phyloP scores from a whole-genome alignment of 2,888 invertebrate species.

The Nymphalis c-album region DNA sequence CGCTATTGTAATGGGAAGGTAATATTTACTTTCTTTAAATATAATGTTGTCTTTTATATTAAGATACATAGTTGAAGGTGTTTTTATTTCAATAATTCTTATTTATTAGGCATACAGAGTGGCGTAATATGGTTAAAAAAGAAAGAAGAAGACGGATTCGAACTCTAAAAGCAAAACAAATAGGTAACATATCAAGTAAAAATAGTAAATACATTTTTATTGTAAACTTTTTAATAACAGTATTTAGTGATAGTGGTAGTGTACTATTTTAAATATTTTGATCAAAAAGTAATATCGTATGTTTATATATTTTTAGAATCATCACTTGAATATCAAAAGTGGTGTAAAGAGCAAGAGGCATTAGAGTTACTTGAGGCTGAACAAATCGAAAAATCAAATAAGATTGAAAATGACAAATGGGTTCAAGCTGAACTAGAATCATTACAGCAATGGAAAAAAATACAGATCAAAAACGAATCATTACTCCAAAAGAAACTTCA shows the following conservation, averaged over 20 bases:
- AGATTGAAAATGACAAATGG: slow-evolving; percentile 85
- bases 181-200: slow-evolving; percentile 60
- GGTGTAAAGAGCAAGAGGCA: slow-evolving; percentile 77
- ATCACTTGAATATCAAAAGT: slow-evolving; percentile 71
- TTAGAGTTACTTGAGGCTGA: slow-evolving; percentile 77
- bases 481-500: slow-evolving; percentile 81
- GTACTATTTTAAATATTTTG: not conserved
- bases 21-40: slow-evolving; percentile 10
- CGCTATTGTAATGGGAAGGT: no score
- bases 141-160: slow-evolving; percentile 86
- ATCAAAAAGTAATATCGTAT: not conserved
- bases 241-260: no score
- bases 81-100: not conserved
- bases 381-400: slow-evolving; percentile 79
- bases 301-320: slow-evolving; percentile 1
- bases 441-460: slow-evolving; percentile 83
- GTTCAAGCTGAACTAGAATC: slow-evolving; percentile 84
- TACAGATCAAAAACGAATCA: slow-evolving; percentile 80
- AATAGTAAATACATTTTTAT: no score
- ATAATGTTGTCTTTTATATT: slow-evolving; percentile 25
- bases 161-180: slow-evolving; percentile 79
- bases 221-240: no score
- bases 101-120: slow-evolving; percentile 82
- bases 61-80: slow-evolving; percentile 1
- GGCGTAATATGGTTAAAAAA: slow-evolving; percentile 88